These are phyloP conservation scores for Phymastichus coffea DNA, from an alignment of 1,140 invertebrate genomes.

Conservation along the genomic window DNA sequence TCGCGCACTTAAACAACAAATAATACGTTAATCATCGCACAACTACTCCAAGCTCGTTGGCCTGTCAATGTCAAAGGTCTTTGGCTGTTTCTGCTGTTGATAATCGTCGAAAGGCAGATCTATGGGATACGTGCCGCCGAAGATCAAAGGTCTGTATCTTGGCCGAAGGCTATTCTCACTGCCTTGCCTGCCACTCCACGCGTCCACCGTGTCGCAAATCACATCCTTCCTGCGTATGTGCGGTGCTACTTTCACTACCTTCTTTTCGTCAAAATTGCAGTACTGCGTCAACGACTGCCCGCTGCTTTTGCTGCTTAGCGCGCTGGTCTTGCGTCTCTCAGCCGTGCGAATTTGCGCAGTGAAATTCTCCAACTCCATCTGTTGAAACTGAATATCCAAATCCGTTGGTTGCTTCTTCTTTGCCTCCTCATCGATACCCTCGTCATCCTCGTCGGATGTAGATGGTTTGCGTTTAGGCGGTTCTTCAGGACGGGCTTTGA, in stretches of 20 bases:
- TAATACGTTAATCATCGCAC: no score
- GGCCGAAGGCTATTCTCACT: slow-evolving; percentile 14
- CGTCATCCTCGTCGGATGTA: neutral
- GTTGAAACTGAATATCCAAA: slow-evolving; percentile 53
- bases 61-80: slow-evolving; percentile 65
- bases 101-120: slow-evolving; percentile 60
- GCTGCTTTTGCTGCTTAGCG: slow-evolving; percentile 5
- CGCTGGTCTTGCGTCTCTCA: neutral
- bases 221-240: slow-evolving; percentile 57
- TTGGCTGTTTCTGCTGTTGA: slow-evolving; percentile 42
- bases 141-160: slow-evolving; percentile 66
- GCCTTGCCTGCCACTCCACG: slow-evolving; percentile 55
- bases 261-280: slow-evolving; percentile 52
- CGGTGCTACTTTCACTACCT: slow-evolving; percentile 49
- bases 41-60: slow-evolving; percentile 54
- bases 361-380: slow-evolving; percentile 36
- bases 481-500: slow-evolving; percentile 39
- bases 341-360: neutral
- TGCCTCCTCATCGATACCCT: slow-evolving; percentile 4
- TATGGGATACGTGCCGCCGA: slow-evolving; percentile 80
- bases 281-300: slow-evolving; percentile 45
- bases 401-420: slow-evolving; percentile 41
- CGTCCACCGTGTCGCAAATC: slow-evolving; percentile 64
- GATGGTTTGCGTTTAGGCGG: neutral
- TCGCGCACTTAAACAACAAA: no score